Conservation (phyloP, 2,888 invertebrate genomes). For the Creontiades dilutus region DNA sequence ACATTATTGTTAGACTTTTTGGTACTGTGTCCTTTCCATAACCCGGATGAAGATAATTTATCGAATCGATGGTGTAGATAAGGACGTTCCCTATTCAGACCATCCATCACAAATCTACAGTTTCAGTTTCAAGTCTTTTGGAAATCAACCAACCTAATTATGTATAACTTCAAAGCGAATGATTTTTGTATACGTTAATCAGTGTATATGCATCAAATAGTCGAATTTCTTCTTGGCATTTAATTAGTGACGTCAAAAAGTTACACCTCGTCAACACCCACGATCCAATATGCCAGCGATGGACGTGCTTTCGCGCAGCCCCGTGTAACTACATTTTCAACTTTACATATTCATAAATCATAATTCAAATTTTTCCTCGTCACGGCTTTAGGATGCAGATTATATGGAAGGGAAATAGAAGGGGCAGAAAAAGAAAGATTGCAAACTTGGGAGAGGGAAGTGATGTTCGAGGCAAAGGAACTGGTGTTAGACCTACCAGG, state of each 20-base stretch:
- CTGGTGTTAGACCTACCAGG: neutral
- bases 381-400: slow-evolving; percentile 41
- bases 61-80: too few relatives aligned
- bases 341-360: slow-evolving; percentile 32
- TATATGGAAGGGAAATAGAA: neutral
- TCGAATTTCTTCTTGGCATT: neutral
- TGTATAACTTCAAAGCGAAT: too few relatives aligned
- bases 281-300: neutral
- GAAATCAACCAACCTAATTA: too few relatives aligned
- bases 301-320: neutral
- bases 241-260: neutral
- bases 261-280: neutral
- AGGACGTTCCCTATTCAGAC: too few relatives aligned
- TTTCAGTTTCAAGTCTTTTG: too few relatives aligned
- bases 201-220: neutral
- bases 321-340: slow-evolving; percentile 24
- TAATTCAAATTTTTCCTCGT: slow-evolving; percentile 32
- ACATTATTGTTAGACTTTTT: too few relatives aligned
- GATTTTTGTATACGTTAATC: too few relatives aligned
- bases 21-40: too few relatives aligned
- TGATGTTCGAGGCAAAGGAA: neutral
- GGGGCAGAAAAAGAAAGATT: slow-evolving; percentile 4
- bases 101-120: too few relatives aligned
- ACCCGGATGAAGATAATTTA: too few relatives aligned
- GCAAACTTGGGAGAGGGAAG: neutral